phyloP scores from a whole-genome alignment of 1,140 invertebrate genomes.

The Pseudobourletiella spinata region DNA sequence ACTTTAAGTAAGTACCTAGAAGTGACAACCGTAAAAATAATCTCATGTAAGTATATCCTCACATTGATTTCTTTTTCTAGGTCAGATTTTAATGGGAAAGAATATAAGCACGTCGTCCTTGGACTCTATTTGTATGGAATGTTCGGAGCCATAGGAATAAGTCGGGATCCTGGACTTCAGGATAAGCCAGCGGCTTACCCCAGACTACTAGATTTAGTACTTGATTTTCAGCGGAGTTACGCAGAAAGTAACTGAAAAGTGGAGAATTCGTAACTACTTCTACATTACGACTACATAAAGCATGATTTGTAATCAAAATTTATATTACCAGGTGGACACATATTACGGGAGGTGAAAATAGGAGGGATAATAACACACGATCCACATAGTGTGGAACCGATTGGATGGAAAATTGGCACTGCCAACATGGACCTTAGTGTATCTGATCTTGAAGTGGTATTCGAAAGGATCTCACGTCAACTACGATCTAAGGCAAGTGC shows the following conservation, averaged over 20 bases:
- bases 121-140: conserved; percentile 30
- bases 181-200: conserved; percentile 22
- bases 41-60: background rate
- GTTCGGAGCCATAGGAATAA: conserved; percentile 33
- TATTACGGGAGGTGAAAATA: conserved; percentile 25
- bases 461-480: conserved; percentile 14
- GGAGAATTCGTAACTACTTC: no score
- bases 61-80: conserved; percentile 1
- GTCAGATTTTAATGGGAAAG: conserved; percentile 28
- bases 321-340: conserved; percentile 33
- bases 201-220: conserved; percentile 26
- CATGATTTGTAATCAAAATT: no score
- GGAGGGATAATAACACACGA: conserved; percentile 32
- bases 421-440: background rate
- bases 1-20: conserved; percentile 34
- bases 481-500: conserved; percentile 11
- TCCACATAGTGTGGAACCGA: conserved; percentile 19
- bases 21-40: background rate
- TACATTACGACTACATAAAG: no score
- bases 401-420: conserved; percentile 18
- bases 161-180: conserved; percentile 29
- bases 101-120: conserved; percentile 33
- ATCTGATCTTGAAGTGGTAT: background rate
- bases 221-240: conserved; percentile 21
- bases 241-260: conserved; percentile 14